Conservation (phyloP, 1,140 invertebrate species). For the Batillaria attramentaria region DNA sequence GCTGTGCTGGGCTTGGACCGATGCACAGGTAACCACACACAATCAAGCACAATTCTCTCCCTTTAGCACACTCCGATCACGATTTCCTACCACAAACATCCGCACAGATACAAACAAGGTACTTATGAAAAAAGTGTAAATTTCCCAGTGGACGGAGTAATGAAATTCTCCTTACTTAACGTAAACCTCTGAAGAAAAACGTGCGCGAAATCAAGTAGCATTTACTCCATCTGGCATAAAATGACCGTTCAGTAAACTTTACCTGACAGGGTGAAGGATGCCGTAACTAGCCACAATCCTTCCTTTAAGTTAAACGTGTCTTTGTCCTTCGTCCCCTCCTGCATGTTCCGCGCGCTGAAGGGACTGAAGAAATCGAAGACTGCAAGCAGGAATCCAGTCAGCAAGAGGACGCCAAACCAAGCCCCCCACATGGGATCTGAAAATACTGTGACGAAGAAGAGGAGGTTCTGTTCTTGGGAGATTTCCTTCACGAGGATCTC, state of each 20-base stretch:
- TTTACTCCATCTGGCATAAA: too few species aligned
- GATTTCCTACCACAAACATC: too few species aligned
- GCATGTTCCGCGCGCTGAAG: conserved; percentile 34
- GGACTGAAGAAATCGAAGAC: conserved; percentile 50
- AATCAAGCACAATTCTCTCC: too few species aligned
- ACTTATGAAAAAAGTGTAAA: too few species aligned
- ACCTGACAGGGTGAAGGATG: conserved; percentile 92
- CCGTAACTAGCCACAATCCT: conserved; percentile 93
- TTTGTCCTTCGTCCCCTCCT: background rate
- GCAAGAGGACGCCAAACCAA: conserved; percentile 41
- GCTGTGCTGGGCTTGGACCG: too few species aligned
- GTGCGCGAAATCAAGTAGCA: background rate
- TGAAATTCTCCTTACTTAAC: too few species aligned
- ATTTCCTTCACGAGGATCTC: conserved; percentile 50
- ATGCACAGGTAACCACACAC: too few species aligned
- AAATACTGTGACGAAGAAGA: conserved; percentile 52
- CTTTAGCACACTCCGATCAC: too few species aligned
- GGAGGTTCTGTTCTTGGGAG: conserved; percentile 34
- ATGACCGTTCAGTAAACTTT: too few species aligned
- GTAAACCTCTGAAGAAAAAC: background rate
- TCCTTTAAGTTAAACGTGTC: conserved; percentile 48
- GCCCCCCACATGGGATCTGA: conserved; percentile 47
- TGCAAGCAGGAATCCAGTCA: conserved; percentile 43
- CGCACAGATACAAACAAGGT: too few species aligned
- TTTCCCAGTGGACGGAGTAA: too few species aligned